Evolutionary conservation across 2,797 vertebrate species (phyloP).

Genomic region (Syngnathus rostellatus): DNA sequence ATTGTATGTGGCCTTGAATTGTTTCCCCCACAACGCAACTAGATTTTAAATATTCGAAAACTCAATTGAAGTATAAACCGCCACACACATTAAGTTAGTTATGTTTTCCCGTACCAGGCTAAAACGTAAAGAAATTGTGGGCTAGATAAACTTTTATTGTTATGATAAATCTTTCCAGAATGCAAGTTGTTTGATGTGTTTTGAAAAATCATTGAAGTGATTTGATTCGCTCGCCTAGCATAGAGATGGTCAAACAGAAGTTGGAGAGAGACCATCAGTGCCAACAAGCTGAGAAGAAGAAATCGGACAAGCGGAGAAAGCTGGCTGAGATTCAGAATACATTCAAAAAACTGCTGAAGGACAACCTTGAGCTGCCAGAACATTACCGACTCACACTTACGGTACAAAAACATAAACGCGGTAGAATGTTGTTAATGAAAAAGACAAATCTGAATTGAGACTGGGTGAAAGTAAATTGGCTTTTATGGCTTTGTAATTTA

Average conservation of each 20-base stretch:
- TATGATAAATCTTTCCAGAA: no score
- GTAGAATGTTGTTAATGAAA: not conserved
- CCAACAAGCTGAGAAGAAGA: conserved; percentile 72
- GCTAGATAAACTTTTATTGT: no score
- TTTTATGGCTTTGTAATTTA: conserved; percentile 1
- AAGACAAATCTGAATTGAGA: not conserved
- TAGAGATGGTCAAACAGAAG: conserved; percentile 81
- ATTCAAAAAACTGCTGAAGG: conserved; percentile 65
- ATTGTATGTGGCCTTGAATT: no score
- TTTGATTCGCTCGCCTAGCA: conserved; percentile 55
- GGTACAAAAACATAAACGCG: conserved; percentile 51
- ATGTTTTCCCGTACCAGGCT: no score
- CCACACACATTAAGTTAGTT: no score
- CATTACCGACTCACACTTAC: conserved; percentile 71
- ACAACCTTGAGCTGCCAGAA: conserved; percentile 72
- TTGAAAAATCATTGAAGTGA: not conserved
- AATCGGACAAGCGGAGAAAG: conserved; percentile 57
- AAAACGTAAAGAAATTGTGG: no score
- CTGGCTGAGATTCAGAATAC: conserved; percentile 63
- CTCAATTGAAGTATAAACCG: no score
- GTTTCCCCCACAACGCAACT: no score
- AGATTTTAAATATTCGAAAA: no score
- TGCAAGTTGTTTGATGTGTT: no score
- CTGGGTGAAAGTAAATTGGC: not conserved
- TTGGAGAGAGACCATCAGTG: conserved; percentile 69